Evolutionary conservation across 2,113 vertebrate species (phyloP), one percentile per base, ranked within the genome.

Genomic region (Gallinago jamesoni): DNA sequence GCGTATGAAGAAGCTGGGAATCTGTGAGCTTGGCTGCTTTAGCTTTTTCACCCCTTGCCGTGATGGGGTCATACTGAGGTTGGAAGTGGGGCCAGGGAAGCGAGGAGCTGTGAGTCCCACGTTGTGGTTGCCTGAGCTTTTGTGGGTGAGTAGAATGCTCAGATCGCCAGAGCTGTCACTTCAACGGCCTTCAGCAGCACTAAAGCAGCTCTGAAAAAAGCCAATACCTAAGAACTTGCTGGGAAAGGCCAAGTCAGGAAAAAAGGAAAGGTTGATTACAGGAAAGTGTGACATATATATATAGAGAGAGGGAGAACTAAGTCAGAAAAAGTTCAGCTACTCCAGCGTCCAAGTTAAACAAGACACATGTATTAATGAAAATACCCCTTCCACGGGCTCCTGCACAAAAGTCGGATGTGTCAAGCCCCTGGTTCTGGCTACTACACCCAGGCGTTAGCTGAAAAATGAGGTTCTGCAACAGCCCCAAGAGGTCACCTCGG

Each of bases 331-430:
- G 86, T 84, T 95, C 92, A 92, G 73, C 86, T 81, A 2, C 69
- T 92, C 48, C n/a, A 30, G 33, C 0, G 14, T 90, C 95, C 96
- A 97, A 96, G 92, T 33, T 84, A 92, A 97, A 96, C 96, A 95
- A 80, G 68, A 28, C 21, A 3, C 30, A 6, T 2, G 5, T 14
- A 19, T 48, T 66, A 84, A 75, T 1, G 31, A 75, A 82, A 43
- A 60, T 90, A 35, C 79, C 63, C 76, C 85, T 96, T 84, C 47
- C 69, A 17, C 2, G 0, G 60, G 83, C 85, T 96, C 76, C 88
- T 7, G n/a, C 82, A 73, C 72, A 48, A 39, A 37, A 81, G 64
- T 84, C 11, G 9, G 92, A 87, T 87, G 88, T 93, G 93, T 87
- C 84, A 28, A 76, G 84, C 86, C 80, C 48, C 4, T 7, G 60